Evolutionary conservation across 2,888 invertebrate species (phyloP).

Genomic region (Willowsia nigromaculata): DNA sequence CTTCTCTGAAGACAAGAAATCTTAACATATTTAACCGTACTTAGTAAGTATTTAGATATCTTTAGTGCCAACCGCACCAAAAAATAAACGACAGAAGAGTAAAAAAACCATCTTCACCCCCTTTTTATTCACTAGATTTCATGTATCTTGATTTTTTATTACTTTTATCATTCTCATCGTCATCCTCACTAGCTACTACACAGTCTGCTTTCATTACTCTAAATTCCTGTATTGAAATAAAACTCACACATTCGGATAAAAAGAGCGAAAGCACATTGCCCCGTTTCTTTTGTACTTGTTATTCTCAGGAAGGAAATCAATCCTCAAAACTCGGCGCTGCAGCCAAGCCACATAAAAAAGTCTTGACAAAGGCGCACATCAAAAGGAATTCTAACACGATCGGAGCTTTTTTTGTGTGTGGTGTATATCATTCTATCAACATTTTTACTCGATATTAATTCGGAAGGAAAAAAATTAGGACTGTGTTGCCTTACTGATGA

Average conservation of each 20-base stretch:
- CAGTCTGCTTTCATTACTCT: neutral
- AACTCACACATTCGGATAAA: neutral
- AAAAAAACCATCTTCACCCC: constrained; percentile 8
- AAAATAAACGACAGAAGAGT: neutral
- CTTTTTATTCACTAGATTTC: neutral
- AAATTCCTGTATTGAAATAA: neutral
- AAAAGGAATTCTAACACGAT: constrained; percentile 24
- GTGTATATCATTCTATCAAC: neutral
- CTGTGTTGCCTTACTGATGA: neutral
- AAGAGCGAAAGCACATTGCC: neutral
- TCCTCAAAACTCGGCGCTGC: neutral
- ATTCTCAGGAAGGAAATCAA: constrained; percentile 37
- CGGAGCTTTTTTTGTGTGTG: neutral
- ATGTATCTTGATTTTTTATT: neutral
- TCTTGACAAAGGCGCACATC: neutral
- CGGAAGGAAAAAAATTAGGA: neutral
- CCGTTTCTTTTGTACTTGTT: constrained; percentile 22
- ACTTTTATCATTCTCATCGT: constrained; percentile 14
- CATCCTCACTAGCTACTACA: neutral
- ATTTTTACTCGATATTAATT: neutral
- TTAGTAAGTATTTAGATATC: neutral
- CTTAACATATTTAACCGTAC: neutral
- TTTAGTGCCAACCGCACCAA: neutral
- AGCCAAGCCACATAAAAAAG: neutral
- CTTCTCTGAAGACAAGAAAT: neutral